Conservation (phyloP, 2,113 vertebrate species). For the Ascaphus truei region DNA sequence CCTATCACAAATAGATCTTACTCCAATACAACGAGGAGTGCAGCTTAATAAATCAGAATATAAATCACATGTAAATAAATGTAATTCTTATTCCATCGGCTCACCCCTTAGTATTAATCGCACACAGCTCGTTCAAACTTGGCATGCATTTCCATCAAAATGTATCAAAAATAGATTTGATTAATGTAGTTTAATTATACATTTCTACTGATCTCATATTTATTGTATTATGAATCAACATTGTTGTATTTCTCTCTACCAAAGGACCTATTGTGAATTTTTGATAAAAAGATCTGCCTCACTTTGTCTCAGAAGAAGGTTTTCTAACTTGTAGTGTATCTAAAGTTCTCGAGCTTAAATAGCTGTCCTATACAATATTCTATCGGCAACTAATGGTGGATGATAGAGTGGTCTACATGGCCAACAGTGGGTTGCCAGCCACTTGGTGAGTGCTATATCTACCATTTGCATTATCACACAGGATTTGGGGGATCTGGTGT, state of each 20-base stretch:
- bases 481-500: no score
- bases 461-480: no score
- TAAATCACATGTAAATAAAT: constrained; percentile 33
- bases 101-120: constrained; percentile 21
- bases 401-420: no score
- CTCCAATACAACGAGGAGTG: not conserved
- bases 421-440: no score
- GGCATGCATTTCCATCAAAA: constrained; percentile 1
- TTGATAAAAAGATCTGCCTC: no score
- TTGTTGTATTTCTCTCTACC: constrained; percentile 7
- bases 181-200: constrained; percentile 23
- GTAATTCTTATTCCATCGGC: constrained; percentile 24
- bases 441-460: no score
- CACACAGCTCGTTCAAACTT: constrained; percentile 21
- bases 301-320: no score
- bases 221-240: constrained; percentile 12
- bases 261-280: not conserved
- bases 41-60: constrained; percentile 27
- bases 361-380: no score
- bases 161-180: constrained; percentile 26
- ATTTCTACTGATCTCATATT: constrained; percentile 13
- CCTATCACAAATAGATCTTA: constrained; percentile 17
- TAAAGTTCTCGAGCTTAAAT: no score
- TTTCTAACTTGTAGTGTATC: no score
- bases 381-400: no score